Conservation (phyloP, 2,113 vertebrate genomes). For the Polypterus bichir region DNA sequence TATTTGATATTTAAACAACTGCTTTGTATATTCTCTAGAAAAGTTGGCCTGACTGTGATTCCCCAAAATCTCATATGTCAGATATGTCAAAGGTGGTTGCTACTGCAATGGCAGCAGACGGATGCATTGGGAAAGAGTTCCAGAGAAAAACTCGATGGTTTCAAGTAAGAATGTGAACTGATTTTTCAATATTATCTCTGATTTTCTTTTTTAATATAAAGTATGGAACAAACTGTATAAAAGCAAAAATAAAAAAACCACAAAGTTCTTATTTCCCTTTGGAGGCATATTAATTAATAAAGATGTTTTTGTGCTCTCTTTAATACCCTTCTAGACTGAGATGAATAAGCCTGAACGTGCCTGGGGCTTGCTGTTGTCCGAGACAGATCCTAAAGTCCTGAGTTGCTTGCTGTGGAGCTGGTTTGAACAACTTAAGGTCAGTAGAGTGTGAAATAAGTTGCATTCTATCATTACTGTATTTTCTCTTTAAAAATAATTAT, state of each 20-base stretch:
- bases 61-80: too few species aligned
- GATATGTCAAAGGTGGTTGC: constrained; percentile 35
- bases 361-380: constrained; percentile 50
- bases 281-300: background rate
- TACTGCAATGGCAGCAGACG: constrained; percentile 45
- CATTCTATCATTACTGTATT: background rate
- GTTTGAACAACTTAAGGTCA: constrained; percentile 56
- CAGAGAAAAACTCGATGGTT: constrained; percentile 37
- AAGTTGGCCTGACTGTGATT: too few species aligned
- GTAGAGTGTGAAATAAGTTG: constrained; percentile 5
- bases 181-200: too few species aligned
- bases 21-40: too few species aligned
- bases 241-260: too few species aligned
- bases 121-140: constrained; percentile 28
- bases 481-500: too few species aligned
- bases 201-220: too few species aligned
- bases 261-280: background rate
- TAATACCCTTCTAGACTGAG: constrained; percentile 37
- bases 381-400: constrained; percentile 51
- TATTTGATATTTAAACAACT: background rate
- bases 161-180: constrained; percentile 34
- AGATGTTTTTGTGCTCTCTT: background rate
- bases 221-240: too few species aligned
- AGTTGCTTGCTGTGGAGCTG: constrained; percentile 54
- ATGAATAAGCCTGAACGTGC: constrained; percentile 53